Base-by-base conservation (phyloP, 2,888 invertebrate species). In the Euclidia mi region DNA sequence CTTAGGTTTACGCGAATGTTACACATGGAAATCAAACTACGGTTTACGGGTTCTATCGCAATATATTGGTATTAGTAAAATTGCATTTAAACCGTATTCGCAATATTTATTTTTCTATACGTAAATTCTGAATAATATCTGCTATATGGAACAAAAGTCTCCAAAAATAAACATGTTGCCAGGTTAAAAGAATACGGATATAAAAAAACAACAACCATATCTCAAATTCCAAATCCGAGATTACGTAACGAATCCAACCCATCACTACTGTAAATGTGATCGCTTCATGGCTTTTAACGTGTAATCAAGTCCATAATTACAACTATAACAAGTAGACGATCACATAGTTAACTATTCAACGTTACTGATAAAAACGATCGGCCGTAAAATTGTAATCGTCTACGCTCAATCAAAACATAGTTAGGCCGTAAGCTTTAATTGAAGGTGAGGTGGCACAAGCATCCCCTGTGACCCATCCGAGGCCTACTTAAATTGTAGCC, bases 401-500 rank as follows among this genome's bases (percentile, higher is more conserved):
- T 64, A 71, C 62, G 78, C 65, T 66, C 79, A 78, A 82, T 83
- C 71, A 79, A 71, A 76, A 57, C 46, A 67, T 73, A 60, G 65
- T 80, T 71, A 75, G 62, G 64, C 57, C 65, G 65, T 68, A 65
- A 62, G 66, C 58, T 67, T 67, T 71, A 65, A 68, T 72, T 71
- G 63, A 51, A 57, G 53, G 41, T 68, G 57, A 53, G 38, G 56
- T 56, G 60, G 46, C 58, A 58, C 55, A 48, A 76, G 58, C 61
- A 65, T 65, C 50, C 47, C 56, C 60, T 57, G 59, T 74, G 71
- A 66, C 71, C 71, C 62, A 57, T 35, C 59, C 53, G 67, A 76
- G 71, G 69, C 68, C 69, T 71, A 69, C 71, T 78, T 79, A 74
- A 78, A 77, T 73, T 65, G 63, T 68, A 72, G 67, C 81, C 83